Conservation (phyloP, 2,113 vertebrate species). For the Ctenodactylus gundi region DNA sequence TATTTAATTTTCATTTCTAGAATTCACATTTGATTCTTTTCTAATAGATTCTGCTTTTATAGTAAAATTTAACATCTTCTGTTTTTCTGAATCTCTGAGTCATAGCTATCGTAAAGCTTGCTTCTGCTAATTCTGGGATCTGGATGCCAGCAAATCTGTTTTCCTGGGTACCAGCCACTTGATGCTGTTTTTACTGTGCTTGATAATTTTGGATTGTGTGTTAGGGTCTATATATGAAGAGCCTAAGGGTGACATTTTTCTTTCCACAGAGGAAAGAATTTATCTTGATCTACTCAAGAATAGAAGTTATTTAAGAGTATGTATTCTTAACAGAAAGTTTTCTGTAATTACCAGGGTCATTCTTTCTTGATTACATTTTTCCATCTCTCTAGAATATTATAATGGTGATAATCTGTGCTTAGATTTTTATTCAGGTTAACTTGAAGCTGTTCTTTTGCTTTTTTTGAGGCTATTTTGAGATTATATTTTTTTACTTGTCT, state of each 20-base stretch:
- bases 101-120: background rate
- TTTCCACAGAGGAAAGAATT: background rate
- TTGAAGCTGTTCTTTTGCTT: background rate
- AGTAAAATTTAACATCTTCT: background rate
- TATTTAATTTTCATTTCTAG: conserved; percentile 27
- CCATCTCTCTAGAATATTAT: background rate
- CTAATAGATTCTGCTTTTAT: background rate
- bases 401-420: background rate
- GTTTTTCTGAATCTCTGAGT: background rate
- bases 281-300: background rate
- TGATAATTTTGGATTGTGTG: background rate
- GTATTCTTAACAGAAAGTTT: background rate
- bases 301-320: background rate
- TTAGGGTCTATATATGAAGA: background rate
- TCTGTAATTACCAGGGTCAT: background rate
- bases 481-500: background rate
- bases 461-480: background rate
- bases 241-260: background rate
- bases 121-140: background rate
- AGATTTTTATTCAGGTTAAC: background rate
- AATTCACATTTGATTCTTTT: background rate
- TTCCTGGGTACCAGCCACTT: background rate
- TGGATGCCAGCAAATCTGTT: background rate
- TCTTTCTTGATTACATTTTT: background rate
- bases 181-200: background rate